Percentiles rank a stretch among this genome's conserved stretches.
These are phyloP conservation scores for Microcebus lehilahytsara DNA, from an alignment of 2,113 vertebrate species.

Conservation along the genomic window DNA sequence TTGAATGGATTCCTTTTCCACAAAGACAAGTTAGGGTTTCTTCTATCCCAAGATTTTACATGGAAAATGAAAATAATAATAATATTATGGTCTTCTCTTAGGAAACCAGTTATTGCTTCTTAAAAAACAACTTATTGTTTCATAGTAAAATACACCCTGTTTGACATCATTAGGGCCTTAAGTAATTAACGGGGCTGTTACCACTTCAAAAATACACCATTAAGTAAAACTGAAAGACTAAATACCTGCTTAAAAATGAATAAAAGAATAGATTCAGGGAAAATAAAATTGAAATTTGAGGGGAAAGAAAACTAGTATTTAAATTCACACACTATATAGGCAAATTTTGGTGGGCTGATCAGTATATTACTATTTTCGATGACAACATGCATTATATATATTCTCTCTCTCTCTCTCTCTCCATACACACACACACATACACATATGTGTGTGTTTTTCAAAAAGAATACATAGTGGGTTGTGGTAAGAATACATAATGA, in stretches of 20 bases:
- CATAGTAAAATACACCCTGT: background rate
- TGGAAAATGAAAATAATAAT: background rate
- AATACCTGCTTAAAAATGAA: background rate
- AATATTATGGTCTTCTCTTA: background rate
- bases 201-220: background rate
- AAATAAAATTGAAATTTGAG: conserved; percentile 13
- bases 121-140: background rate
- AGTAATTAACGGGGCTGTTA: background rate
- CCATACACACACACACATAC: background rate
- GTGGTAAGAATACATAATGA: background rate
- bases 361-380: background rate
- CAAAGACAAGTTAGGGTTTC: background rate
- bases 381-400: background rate
- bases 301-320: background rate
- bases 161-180: background rate
- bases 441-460: background rate
- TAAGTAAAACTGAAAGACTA: background rate
- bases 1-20: background rate
- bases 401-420: too few relatives aligned
- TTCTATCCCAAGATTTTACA: background rate
- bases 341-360: background rate
- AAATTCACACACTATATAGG: background rate
- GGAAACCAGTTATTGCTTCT: background rate
- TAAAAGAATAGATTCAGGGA: background rate
- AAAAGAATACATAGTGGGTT: background rate